Evolutionary conservation across 2,797 vertebrate species (phyloP), one percentile per base, ranked within the genome.

Genomic region (Rhinichthys osculus): DNA sequence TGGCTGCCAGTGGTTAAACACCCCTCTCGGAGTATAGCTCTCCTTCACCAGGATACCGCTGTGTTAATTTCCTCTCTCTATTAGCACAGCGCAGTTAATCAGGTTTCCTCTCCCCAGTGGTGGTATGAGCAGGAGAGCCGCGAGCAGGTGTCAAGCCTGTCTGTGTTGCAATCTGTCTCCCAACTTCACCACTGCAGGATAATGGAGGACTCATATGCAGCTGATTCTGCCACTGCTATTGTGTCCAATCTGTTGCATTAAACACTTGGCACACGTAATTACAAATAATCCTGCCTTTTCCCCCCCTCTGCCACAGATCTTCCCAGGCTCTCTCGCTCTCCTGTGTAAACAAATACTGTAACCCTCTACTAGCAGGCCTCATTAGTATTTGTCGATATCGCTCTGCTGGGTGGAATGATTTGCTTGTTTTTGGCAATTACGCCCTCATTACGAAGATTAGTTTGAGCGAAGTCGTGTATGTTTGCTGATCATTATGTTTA

Each of bases 11-110:
- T 86, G 78, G 86, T 88, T 79, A 86, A 92, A 91, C 91, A 85
- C 88, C 87, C 89, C 88, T 88, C 85, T 82, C 85, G 85, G 90
- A 90, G 87, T 86, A 90, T 86, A 88, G 81, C 81, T 91, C 86
- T 87, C 90, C 81, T 90, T 90, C 78, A 88, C 71, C 78, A 86
- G 85, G 72, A 90, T 85, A 89, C 88, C 85, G 88, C 88, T 90
- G 90, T 89, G 89, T 89, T 92, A 88, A 92, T 91, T 91, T 90
- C 86, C 87, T 89, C 86, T 86, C 84, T 89, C 90, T 92, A 90
- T 91, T 92, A 92, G 86, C 90, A 88, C 87, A 66, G 88, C 83
- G 70, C 87, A 81, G 87, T 89, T 91, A 91, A 91, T 92, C 90
- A 92, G 87, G 89, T 88, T 82, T 84, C 81, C 89, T 85, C 85